These are phyloP conservation scores for Urocyon cinereoargenteus DNA, from an alignment of 2,797 vertebrate genomes.

Conservation along the genomic window DNA sequence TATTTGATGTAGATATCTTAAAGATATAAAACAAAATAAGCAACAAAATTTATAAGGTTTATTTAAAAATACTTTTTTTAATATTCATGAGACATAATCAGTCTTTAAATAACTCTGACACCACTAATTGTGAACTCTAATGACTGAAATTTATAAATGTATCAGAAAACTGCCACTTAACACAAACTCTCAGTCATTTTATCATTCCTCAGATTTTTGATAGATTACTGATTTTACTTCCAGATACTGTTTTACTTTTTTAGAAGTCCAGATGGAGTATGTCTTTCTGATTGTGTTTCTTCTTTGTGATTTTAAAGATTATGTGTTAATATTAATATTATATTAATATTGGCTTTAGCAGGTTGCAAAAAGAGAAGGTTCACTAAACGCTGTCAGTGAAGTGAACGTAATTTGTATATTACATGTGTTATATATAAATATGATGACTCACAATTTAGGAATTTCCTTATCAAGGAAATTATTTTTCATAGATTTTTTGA, in stretches of 20 bases:
- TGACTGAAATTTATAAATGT: constrained; percentile 50
- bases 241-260: not conserved
- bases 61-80: constrained; percentile 35
- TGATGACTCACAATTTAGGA: not conserved
- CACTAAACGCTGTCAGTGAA: not conserved
- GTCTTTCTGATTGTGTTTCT: not conserved
- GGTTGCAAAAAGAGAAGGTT: not conserved
- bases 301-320: not conserved
- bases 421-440: not conserved
- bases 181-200: not conserved
- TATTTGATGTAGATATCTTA: not conserved
- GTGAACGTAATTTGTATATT: not conserved
- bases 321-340: not conserved
- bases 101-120: not conserved
- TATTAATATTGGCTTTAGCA: not conserved
- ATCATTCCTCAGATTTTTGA: not conserved
- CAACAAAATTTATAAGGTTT: not conserved
- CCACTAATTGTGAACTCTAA: constrained; percentile 14
- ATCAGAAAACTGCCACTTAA: constrained; percentile 10
- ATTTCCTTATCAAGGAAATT: not conserved
- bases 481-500: not conserved
- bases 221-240: not conserved
- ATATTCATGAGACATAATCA: constrained; percentile 49
- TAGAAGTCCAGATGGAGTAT: not conserved
- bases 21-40: not conserved